Evolutionary conservation across 2,888 invertebrate genomes (phyloP), one percentile per base, ranked within the genome.

Genomic region (Agonum fuliginosum): DNA sequence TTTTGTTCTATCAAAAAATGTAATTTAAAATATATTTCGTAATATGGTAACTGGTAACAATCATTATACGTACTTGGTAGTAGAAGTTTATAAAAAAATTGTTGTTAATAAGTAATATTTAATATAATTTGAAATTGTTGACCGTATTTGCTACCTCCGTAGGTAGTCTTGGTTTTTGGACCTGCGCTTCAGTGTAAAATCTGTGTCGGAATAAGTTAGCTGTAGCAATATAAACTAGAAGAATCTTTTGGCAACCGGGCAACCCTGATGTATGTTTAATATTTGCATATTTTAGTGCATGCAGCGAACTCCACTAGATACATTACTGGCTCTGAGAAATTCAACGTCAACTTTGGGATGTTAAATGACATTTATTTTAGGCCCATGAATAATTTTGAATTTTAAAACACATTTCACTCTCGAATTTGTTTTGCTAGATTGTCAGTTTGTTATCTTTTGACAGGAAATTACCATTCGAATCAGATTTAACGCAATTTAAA

Each of bases 341-440:
- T 46, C 46, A 2, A 17, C 46, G 46, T 46, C 17, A 46, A 46
- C 46, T 46, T 46, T 17, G 46, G 37, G 37, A 37, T 3, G 37
- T 37, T 37, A 37, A 37, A 17, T 17, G 46, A 46, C 37, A 46
- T 46, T 46, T 46, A 17, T 46, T 46, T 46, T 46, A 6, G 17
- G 46, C 17, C 17, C 46, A 46, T 46, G 46, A 46, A 46, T 46
- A 46, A 46, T 46, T 46, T 46, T 46, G 46, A 46, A 46, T 46
- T 46, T 46, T 46, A 46, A 46, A 46, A 46, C 12, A 46, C 14
- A 17, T 46, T 46, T 17, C 46, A 46, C 17, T 46, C 17, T 46
- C 17, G 46, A 46, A 46, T 46, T 46, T 46, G 46, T 46, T 46
- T 46, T 46, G 14, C 12, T 46, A 46, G 17, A 46, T 46, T 46